phyloP scores from a whole-genome alignment of 1,140 invertebrate species.

The Meteorus sp. region DNA sequence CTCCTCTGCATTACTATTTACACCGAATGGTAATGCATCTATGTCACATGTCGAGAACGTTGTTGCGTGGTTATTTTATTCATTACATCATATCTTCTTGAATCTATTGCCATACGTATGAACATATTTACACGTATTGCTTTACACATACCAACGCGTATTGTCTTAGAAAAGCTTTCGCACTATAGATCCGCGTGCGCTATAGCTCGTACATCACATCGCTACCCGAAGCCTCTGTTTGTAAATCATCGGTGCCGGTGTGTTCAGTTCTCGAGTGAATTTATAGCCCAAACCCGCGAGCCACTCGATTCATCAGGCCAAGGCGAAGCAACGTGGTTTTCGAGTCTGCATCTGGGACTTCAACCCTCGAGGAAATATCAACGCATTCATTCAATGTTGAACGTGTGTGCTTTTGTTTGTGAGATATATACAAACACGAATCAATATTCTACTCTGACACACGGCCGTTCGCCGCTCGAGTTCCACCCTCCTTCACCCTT shows the following conservation, averaged over 20 bases:
- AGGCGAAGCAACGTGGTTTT: neutral
- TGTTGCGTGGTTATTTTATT: too few relatives aligned
- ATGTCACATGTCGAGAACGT: too few relatives aligned
- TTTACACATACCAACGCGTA: neutral
- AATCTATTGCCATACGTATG: too few relatives aligned
- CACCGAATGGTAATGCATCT: too few relatives aligned
- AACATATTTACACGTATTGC: too few relatives aligned
- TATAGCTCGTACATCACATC: constrained; percentile 40
- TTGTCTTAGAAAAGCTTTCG: constrained; percentile 12
- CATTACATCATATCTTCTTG: too few relatives aligned
- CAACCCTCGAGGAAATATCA: constrained; percentile 19
- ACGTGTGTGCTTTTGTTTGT: neutral
- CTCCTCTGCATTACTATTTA: too few relatives aligned
- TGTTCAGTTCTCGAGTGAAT: constrained; percentile 38
- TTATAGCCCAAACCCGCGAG: constrained; percentile 40
- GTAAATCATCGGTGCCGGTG: constrained; percentile 41
- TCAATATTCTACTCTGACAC: constrained; percentile 16
- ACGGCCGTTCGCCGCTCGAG: neutral
- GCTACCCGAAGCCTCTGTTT: constrained; percentile 39
- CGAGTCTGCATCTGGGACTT: constrained; percentile 11
- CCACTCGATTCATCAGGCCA: constrained; percentile 45
- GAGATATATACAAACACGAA: neutral
- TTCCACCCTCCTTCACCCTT: too few relatives aligned
- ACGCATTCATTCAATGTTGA: constrained; percentile 7
- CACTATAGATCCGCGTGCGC: constrained; percentile 29